phyloP scores from a whole-genome alignment of 1,140 invertebrate species.

The Hylaeus anthracinus region DNA sequence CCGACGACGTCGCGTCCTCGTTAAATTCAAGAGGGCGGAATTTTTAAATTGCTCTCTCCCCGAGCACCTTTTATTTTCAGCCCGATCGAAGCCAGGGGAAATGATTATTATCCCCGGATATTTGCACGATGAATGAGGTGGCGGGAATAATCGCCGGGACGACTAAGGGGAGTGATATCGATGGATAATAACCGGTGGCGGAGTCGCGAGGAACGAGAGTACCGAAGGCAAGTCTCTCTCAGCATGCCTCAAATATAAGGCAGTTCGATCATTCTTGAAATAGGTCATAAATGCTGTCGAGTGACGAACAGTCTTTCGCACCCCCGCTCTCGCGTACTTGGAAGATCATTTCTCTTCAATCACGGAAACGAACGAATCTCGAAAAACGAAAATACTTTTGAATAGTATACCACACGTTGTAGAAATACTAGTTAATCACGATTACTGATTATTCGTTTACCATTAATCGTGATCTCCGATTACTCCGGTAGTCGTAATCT shows the following conservation, averaged over 20 bases:
- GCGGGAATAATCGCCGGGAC: conserved; percentile 20
- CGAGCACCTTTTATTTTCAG: conserved; percentile 26
- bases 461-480: no score
- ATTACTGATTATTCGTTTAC: no score
- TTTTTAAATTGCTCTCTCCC: conserved; percentile 22
- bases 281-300: conserved; percentile 10
- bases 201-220: neutral
- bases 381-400: no score
- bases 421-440: no score
- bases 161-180: conserved; percentile 28
- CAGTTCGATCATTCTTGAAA: conserved; percentile 10
- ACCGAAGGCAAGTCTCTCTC: neutral
- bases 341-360: no score
- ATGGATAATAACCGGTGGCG: conserved; percentile 21
- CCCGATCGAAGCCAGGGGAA: neutral
- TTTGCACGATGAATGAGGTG: conserved; percentile 28
- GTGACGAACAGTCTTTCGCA: neutral
- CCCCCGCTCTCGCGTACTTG: no score
- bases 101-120: conserved; percentile 30
- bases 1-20: neutral
- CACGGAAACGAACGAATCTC: no score
- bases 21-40: conserved; percentile 14
- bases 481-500: no score
- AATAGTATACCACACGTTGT: no score
- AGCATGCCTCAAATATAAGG: neutral